A percentile compares a stretch with the other conserved stretches of the same genome.
Conservation (phyloP, 2,113 vertebrate genomes). For the Micronycteris hirsuta region DNA sequence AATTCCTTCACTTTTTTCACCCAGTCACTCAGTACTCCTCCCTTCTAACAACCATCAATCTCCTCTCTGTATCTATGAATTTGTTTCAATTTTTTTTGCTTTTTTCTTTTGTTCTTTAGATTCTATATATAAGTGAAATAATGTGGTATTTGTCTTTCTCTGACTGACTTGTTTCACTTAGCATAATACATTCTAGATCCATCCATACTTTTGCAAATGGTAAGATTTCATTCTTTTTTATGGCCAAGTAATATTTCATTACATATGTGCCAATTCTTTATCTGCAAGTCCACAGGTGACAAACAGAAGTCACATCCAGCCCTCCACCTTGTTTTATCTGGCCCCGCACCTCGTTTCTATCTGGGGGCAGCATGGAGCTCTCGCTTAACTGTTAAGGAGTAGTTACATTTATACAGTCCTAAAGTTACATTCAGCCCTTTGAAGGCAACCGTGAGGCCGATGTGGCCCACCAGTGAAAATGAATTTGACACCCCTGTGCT, state of each 20-base stretch:
- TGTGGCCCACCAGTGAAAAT: too few relatives aligned
- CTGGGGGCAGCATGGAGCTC: too few relatives aligned
- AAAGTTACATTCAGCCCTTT: too few relatives aligned
- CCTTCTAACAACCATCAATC: background rate
- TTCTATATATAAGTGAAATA: background rate
- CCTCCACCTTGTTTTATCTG: too few relatives aligned
- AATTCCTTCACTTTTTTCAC: background rate
- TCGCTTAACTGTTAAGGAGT: too few relatives aligned
- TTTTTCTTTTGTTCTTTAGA: background rate
- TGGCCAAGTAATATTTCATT: background rate
- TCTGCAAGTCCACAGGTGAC: background rate
- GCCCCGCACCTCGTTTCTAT: too few relatives aligned
- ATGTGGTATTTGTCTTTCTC: background rate
- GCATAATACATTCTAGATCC: background rate
- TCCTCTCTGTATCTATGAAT: background rate
- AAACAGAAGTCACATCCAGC: too few relatives aligned
- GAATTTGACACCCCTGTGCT: background rate
- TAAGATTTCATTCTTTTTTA: background rate
- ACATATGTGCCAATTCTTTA: background rate
- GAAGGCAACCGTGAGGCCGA: too few relatives aligned
- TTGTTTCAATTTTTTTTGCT: background rate
- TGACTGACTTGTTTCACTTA: background rate
- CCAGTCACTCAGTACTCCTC: background rate
- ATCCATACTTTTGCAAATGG: background rate
- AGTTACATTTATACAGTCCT: too few relatives aligned